Percentiles rank a stretch among this genome's conserved stretches.
phyloP scores from a whole-genome alignment of 2,888 invertebrate species.

The Brachycybe producta region DNA sequence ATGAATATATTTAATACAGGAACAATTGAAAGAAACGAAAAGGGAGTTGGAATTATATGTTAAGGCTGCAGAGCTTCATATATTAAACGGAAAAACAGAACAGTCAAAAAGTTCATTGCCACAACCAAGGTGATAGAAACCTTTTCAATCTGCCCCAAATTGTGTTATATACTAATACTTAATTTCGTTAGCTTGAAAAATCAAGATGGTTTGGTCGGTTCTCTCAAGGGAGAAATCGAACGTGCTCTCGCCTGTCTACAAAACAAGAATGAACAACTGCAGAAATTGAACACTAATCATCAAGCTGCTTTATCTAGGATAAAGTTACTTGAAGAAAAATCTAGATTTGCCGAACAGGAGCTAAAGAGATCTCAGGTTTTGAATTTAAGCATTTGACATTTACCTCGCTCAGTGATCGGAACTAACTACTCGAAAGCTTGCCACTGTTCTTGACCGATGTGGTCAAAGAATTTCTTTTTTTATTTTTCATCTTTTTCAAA shows the following conservation, averaged over 20 bases:
- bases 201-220: conserved; percentile 1
- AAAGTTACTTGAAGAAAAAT: neutral
- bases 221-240: conserved; percentile 5
- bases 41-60: conserved; percentile 20
- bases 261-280: conserved; percentile 11
- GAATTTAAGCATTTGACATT: neutral
- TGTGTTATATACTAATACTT: no score
- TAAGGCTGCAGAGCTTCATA: neutral
- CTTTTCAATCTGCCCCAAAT: no score
- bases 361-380: neutral
- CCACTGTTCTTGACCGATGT: neutral
- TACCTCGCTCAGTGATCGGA: neutral
- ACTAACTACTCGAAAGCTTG: no score
- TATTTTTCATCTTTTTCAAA: no score
- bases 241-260: neutral
- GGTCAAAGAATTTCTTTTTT: neutral
- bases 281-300: neutral
- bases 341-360: neutral
- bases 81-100: no score
- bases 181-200: no score
- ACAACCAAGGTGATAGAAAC: no score
- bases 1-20: no score
- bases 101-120: no score
- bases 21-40: conserved; percentile 20
- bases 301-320: neutral